phyloP scores from a whole-genome alignment of 2,797 vertebrate genomes.

The Phrynocephalus guinanensis region DNA sequence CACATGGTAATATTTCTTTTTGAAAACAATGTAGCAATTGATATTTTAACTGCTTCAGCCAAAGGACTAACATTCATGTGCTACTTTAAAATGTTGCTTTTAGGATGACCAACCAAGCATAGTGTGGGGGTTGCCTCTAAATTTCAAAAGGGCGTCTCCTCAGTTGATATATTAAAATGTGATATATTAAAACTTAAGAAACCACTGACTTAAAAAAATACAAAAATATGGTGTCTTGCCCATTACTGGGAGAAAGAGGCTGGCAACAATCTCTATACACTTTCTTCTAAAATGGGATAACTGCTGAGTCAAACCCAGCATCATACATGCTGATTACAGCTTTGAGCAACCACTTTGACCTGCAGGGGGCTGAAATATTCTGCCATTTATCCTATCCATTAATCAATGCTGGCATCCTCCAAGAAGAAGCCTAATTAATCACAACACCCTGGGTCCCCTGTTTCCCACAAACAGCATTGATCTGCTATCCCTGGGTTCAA shows the following conservation, averaged over 20 bases:
- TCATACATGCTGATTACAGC: slow-evolving; percentile 66
- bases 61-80: too few relatives aligned
- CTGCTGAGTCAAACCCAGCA: slow-evolving; percentile 63
- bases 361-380: slow-evolving; percentile 73
- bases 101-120: too few relatives aligned
- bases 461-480: slow-evolving; percentile 73
- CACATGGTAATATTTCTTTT: too few relatives aligned
- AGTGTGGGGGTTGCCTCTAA: too few relatives aligned
- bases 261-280: not conserved
- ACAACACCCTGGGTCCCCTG: slow-evolving; percentile 70
- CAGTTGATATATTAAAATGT: too few relatives aligned
- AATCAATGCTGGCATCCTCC: slow-evolving; percentile 74
- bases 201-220: not conserved
- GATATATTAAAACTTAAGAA: not conserved
- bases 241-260: not conserved
- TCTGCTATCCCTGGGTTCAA: slow-evolving; percentile 60
- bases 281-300: slow-evolving; percentile 57
- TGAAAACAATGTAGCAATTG: too few relatives aligned
- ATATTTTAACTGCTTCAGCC: too few relatives aligned
- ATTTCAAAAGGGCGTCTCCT: too few relatives aligned
- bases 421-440: slow-evolving; percentile 74
- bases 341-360: slow-evolving; percentile 72
- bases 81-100: too few relatives aligned
- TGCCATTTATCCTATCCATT: slow-evolving; percentile 70
- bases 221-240: not conserved